phyloP scores from a whole-genome alignment of 2,888 invertebrate genomes.

The Chrysolina haemoptera region DNA sequence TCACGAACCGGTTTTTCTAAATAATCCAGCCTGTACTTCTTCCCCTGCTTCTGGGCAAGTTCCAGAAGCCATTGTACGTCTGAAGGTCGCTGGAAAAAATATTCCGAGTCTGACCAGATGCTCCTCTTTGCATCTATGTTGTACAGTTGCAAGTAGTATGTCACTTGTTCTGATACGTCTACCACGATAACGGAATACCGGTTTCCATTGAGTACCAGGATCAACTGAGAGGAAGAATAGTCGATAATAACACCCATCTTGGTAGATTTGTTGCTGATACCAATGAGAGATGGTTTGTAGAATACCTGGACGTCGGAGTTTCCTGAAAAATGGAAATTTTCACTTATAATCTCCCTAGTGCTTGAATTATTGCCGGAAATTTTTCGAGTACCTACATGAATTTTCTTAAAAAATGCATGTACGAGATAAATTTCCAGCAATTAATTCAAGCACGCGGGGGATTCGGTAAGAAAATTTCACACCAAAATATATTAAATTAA shows the following conservation, averaged over 20 bases:
- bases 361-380: too few species aligned
- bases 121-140: background rate
- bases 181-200: background rate
- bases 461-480: too few species aligned
- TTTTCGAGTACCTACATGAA: too few species aligned
- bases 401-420: too few species aligned
- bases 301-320: too few species aligned
- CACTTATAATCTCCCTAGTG: too few species aligned
- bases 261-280: constrained; percentile 22
- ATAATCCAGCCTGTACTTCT: constrained; percentile 12
- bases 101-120: constrained; percentile 29
- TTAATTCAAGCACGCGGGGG: too few species aligned
- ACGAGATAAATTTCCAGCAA: too few species aligned
- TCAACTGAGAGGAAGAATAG: constrained; percentile 8
- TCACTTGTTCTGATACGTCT: too few species aligned
- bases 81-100: constrained; percentile 27
- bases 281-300: constrained; percentile 27
- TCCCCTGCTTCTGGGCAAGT: constrained; percentile 27
- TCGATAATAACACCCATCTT: constrained; percentile 31
- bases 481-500: too few species aligned
- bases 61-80: constrained; percentile 18
- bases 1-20: background rate
- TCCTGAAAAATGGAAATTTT: too few species aligned
- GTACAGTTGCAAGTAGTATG: background rate
- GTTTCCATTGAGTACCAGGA: constrained; percentile 28